phyloP scores from a whole-genome alignment of 2,113 vertebrate species.

The Theropithecus gelada region DNA sequence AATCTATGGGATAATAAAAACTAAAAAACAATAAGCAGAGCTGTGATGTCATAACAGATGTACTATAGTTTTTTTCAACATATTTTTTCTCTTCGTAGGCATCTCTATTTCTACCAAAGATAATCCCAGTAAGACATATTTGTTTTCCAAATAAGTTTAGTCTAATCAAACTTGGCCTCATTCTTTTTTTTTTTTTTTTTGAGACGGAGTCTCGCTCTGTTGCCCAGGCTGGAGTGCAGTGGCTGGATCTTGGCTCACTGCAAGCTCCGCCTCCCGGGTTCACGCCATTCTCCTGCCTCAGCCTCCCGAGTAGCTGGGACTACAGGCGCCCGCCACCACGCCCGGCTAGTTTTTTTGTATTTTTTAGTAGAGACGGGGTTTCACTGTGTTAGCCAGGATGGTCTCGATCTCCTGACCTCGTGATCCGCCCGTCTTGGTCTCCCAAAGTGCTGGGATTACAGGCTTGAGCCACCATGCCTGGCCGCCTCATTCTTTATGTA shows the following conservation, averaged over 20 bases:
- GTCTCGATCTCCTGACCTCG: no score
- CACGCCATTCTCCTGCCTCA: no score
- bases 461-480: fast-evolving
- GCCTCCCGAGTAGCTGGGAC: no score
- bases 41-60: background rate
- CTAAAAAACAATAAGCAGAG: background rate
- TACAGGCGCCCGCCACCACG: fast-evolving
- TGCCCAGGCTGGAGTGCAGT: no score
- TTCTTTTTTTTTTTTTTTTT: background rate
- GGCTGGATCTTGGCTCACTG: fast-evolving
- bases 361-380: no score
- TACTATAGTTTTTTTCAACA: background rate
- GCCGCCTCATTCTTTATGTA: no score
- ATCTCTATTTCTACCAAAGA: background rate
- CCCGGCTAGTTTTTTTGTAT: no score
- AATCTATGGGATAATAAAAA: background rate
- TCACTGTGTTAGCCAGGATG: no score
- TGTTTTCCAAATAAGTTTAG: background rate
- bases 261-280: no score
- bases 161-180: background rate
- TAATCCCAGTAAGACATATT: background rate
- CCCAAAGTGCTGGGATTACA: no score
- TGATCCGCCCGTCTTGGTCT: no score
- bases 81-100: background rate
- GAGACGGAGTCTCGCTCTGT: fast-evolving